phyloP scores from a whole-genome alignment of 30 jellyfish, hydroid and myxozoan species.

The Pseudorhiza aurosa region DNA sequence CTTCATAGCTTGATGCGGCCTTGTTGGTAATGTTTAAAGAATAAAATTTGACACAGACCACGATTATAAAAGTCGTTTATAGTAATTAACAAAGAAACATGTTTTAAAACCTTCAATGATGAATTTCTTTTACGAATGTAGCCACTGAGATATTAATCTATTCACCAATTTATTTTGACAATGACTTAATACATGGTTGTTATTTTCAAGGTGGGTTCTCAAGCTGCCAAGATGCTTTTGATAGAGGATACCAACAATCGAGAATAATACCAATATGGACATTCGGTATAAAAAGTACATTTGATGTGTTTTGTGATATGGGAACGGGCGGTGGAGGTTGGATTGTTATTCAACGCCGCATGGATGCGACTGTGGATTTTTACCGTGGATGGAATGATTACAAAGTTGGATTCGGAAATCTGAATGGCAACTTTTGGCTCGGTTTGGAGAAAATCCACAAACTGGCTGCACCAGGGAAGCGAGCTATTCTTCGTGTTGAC shows the following conservation, averaged over 20 bases:
- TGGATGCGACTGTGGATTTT: conserved; percentile 30
- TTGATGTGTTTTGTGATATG: conserved; percentile 27
- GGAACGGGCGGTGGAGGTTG: conserved; percentile 39
- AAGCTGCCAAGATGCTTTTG: not conserved
- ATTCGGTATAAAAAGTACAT: not conserved
- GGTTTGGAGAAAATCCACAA: conserved; percentile 29
- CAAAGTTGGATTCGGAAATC: conserved; percentile 37
- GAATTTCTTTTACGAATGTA: too few species aligned
- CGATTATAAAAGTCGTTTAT: too few species aligned
- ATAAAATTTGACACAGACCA: too few species aligned
- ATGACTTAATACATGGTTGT: too few species aligned
- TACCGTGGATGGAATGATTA: conserved; percentile 34
- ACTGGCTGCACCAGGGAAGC: conserved; percentile 37
- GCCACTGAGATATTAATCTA: too few species aligned
- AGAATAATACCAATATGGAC: not conserved
- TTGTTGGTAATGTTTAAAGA: too few species aligned
- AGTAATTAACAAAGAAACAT: too few species aligned
- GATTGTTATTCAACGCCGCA: conserved; percentile 38
- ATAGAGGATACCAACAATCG: not conserved
- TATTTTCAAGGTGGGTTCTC: not conserved
- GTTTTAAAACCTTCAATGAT: too few species aligned
- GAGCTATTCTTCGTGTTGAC: conserved; percentile 28
- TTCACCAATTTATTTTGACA: too few species aligned
- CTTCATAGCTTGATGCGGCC: too few species aligned
- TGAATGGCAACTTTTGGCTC: conserved; percentile 35